A percentile compares a stretch with the other conserved stretches of the same genome.
Conservation (phyloP, 2,888 invertebrate genomes). For the Spisula subtruncata region DNA sequence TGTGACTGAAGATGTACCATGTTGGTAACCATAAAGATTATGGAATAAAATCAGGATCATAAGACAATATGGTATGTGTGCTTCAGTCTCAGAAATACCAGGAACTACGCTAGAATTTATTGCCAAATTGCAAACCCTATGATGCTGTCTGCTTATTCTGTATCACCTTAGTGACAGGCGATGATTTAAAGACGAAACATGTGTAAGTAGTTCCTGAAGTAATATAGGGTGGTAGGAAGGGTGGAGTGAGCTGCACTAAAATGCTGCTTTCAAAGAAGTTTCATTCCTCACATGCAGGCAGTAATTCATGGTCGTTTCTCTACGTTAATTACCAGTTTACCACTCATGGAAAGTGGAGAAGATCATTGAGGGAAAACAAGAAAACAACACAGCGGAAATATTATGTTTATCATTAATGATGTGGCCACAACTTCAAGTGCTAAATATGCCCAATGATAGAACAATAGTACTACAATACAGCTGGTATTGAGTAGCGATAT, state of each 20-base stretch:
- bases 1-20: neutral
- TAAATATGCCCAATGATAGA: neutral
- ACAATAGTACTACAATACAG: too few relatives aligned
- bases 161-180: slow-evolving; percentile 17
- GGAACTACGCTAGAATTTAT: slow-evolving; percentile 6
- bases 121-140: slow-evolving; percentile 18
- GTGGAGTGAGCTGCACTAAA: slow-evolving; percentile 27
- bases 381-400: slow-evolving; percentile 15
- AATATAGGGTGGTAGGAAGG: slow-evolving; percentile 38
- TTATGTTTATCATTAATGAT: slow-evolving; percentile 2
- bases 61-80: slow-evolving; percentile 1
- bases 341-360: slow-evolving; percentile 29
- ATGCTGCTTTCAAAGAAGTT: slow-evolving; percentile 48
- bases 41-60: slow-evolving; percentile 1
- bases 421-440: neutral
- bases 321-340: slow-evolving; percentile 45
- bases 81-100: neutral
- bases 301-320: slow-evolving; percentile 45
- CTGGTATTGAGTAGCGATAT: too few relatives aligned
- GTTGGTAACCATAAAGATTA: slow-evolving; percentile 1
- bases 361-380: neutral
- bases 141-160: slow-evolving; percentile 16
- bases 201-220: slow-evolving; percentile 44
- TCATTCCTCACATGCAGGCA: slow-evolving; percentile 37
- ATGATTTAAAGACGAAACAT: slow-evolving; percentile 54